A percentile compares a stretch with the other conserved stretches of the same genome.
Conservation (phyloP, 2,113 vertebrate genomes). For the Acanthochromis polyacanthus region DNA sequence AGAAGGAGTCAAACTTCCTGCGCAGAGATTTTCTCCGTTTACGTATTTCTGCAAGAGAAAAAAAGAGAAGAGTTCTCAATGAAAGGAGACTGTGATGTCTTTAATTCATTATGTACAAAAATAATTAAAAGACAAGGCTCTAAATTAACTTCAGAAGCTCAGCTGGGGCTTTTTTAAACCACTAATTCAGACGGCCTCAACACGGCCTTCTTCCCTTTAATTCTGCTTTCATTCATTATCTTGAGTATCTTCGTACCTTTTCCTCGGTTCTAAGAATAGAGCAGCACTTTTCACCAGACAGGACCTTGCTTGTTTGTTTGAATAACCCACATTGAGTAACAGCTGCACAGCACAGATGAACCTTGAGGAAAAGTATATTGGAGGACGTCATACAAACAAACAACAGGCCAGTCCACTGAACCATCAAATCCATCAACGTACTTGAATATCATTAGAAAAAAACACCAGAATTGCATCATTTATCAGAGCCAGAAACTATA, state of each 20-base stretch:
- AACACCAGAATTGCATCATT: no score
- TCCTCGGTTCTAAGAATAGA: slow-evolving; percentile 30
- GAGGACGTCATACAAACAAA: neutral
- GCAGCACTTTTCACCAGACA: neutral
- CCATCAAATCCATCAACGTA: no score
- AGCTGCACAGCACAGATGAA: neutral
- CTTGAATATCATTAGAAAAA: no score
- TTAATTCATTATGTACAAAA: no score
- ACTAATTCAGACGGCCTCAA: neutral
- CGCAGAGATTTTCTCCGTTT: slow-evolving; percentile 87
- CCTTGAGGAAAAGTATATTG: neutral
- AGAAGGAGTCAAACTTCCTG: slow-evolving; percentile 89
- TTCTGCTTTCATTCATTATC: neutral
- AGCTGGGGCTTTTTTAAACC: neutral
- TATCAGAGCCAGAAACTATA: no score
- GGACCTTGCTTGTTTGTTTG: slow-evolving; percentile 37
- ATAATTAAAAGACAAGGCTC: neutral
- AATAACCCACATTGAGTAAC: slow-evolving; percentile 14
- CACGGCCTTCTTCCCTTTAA: neutral
- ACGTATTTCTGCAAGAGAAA: slow-evolving; percentile 74
- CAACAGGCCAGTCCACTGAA: neutral
- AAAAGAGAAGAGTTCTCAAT: slow-evolving; percentile 2
- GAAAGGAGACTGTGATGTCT: no score
- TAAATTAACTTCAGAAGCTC: neutral
- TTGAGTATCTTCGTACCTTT: slow-evolving; percentile 4